Conservation (phyloP, 2,888 invertebrate species). For the Belgica antarctica region DNA sequence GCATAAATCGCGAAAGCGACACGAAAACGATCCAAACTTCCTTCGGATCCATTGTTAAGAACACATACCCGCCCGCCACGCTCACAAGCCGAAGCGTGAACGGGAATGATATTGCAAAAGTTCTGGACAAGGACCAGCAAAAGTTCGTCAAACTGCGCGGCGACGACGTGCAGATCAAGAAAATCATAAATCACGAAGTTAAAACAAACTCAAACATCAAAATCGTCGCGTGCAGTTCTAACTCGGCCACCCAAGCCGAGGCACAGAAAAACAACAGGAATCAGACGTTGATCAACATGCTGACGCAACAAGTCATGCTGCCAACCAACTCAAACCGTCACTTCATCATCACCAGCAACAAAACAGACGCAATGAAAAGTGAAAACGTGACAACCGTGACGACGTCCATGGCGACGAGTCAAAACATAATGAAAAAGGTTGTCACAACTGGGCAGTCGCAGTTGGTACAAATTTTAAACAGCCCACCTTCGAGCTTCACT, state of each 20-base stretch:
- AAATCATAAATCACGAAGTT: not conserved
- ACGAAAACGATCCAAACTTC: constrained; percentile 34
- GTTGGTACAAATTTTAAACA: constrained; percentile 44
- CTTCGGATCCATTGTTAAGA: constrained; percentile 36
- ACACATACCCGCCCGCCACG: constrained; percentile 38
- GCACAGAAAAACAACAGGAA: constrained; percentile 16
- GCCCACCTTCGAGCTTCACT: constrained; percentile 42
- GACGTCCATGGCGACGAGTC: not conserved
- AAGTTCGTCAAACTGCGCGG: constrained; percentile 7
- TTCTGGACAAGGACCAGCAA: not conserved
- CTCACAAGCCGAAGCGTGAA: not conserved
- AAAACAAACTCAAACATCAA: constrained; percentile 16
- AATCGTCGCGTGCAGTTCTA: constrained; percentile 26
- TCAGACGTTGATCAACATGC: constrained; percentile 41
- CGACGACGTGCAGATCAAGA: not conserved
- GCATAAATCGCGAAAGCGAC: constrained; percentile 32
- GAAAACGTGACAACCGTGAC: constrained; percentile 9
- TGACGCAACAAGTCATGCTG: constrained; percentile 33
- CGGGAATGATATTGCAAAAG: not conserved
- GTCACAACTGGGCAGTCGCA: constrained; percentile 32
- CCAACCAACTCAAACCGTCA: constrained; percentile 31
- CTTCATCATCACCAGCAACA: constrained; percentile 33
- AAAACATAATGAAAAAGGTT: not conserved
- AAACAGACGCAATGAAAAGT: not conserved
- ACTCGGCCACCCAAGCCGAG: not conserved